phyloP scores from a whole-genome alignment of 2,797 vertebrate species.

The Phalloptychus januarius region DNA sequence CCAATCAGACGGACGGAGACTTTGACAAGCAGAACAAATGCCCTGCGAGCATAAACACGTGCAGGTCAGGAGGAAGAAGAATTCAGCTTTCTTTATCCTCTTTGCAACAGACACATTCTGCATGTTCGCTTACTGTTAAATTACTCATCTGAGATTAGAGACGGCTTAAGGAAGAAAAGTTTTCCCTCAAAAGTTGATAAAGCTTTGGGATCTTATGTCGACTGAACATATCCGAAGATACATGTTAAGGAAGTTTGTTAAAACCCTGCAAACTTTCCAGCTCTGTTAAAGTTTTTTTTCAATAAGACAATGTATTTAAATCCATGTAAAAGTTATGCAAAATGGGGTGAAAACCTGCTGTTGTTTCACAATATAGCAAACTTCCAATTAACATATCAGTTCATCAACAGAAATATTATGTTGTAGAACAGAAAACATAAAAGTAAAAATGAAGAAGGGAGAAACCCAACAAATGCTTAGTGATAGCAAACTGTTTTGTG shows the following conservation, averaged over 20 bases:
- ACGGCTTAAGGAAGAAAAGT: constrained; percentile 60
- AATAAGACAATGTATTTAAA: not conserved
- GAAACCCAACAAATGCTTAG: not conserved
- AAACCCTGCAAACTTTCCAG: not conserved
- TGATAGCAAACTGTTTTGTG: not conserved
- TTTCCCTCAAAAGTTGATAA: constrained; percentile 53
- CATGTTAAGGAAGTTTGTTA: constrained; percentile 4
- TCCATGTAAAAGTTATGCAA: not conserved
- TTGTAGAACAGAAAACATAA: not conserved
- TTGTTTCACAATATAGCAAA: not conserved
- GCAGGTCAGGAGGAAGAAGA: constrained; percentile 55
- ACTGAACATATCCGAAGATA: constrained; percentile 48
- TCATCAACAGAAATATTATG: not conserved
- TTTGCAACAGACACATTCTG: constrained; percentile 67
- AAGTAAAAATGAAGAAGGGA: not conserved
- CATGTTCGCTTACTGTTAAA: constrained; percentile 70
- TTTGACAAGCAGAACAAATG: constrained; percentile 78
- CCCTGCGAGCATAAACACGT: constrained; percentile 46
- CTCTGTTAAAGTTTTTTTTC: not conserved
- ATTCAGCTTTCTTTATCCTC: constrained; percentile 65
- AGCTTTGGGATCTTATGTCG: constrained; percentile 44
- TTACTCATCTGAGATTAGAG: constrained; percentile 71
- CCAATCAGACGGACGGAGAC: constrained; percentile 58
- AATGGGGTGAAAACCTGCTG: not conserved
- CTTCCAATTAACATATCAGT: not conserved